Base-by-base conservation (phyloP, 2,888 invertebrate species). In the Lissonota sp. region DNA sequence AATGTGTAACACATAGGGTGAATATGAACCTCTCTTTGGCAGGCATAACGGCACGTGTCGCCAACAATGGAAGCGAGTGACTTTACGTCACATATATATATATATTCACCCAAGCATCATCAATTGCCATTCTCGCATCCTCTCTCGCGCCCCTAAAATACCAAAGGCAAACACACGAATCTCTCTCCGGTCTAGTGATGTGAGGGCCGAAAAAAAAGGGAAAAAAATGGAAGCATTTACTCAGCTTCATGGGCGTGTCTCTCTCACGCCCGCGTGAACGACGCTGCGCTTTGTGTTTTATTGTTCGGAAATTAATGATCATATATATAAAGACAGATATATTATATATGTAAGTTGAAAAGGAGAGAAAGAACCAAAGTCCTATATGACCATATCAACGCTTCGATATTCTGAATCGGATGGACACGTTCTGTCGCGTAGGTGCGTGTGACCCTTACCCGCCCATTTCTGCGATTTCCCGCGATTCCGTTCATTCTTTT, bases 231-330 rank as follows among this genome's bases (percentile, higher is more conserved):
- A 75, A 78, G 81, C 83, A 79, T 84, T 84, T 84, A 75, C 80
- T 67, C 76, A 39, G 73, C 66, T 80, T 84, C 79, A 81, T 87
- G 90, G 91, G 92, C 92, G 92, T 91, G 89, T 90, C 91, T 86
- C 89, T 92, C 92, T 91, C 92, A 90, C 92, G 91, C 87, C 85
- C 26, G 26, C 26, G 82, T 83, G 84, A 86, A 80, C 83, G 80
- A 84, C 39, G 74, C 83, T 84, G 86, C 86, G 84, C 82, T 84
- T 83, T 86, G 85, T 85, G 84, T 88, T 89, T 90, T 90, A 88
- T 89, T 87, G 87, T 87, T 85, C 84, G 90, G 88, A 92, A 91
- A 92, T 92, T 91, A 92, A 92, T 91, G 92, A 92, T 89, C 81
- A 67, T 75, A 70, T 75, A 62, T 62, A 53, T 62, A 57, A n/a